Percentiles rank a stretch among this genome's conserved stretches.
phyloP scores from a whole-genome alignment of 2,113 vertebrate species.

The Spizaetus ornatus region DNA sequence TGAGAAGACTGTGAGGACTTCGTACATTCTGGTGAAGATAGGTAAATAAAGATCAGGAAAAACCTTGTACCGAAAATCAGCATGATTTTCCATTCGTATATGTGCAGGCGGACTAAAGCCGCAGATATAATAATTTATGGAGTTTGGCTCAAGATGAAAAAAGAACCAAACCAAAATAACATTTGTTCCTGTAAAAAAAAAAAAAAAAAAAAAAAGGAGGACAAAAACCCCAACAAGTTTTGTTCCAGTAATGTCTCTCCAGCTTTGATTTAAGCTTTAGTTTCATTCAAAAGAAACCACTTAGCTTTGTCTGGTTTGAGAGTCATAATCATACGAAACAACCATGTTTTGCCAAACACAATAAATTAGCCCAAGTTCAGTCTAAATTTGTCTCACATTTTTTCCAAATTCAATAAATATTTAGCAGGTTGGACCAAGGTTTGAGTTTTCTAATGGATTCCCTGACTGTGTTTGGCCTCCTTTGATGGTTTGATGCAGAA shows the following conservation, averaged over 20 bases:
- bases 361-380: conserved; percentile 19
- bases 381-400: conserved; percentile 52
- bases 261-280: conserved; percentile 43
- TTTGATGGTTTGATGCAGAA: conserved; percentile 4
- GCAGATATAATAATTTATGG: conserved; percentile 18
- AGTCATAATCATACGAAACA: conserved; percentile 17
- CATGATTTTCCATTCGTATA: neutral
- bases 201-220: neutral
- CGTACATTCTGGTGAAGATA: neutral
- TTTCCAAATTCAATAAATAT: conserved; percentile 56
- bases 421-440: conserved; percentile 25
- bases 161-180: conserved; percentile 17
- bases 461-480: neutral
- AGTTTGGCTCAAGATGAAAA: conserved; percentile 34
- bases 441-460: conserved; percentile 50
- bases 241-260: neutral
- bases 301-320: conserved; percentile 40
- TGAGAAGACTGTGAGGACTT: neutral
- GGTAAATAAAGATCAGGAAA: neutral
- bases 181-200: neutral
- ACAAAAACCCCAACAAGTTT: neutral
- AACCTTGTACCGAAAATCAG: neutral
- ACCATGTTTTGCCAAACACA: conserved; percentile 42
- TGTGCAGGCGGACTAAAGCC: neutral
- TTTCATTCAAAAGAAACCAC: conserved; percentile 44